Evolutionary conservation across 2,797 vertebrate species (phyloP), one percentile per base, ranked within the genome.

Genomic region (Microhierax caerulescens): DNA sequence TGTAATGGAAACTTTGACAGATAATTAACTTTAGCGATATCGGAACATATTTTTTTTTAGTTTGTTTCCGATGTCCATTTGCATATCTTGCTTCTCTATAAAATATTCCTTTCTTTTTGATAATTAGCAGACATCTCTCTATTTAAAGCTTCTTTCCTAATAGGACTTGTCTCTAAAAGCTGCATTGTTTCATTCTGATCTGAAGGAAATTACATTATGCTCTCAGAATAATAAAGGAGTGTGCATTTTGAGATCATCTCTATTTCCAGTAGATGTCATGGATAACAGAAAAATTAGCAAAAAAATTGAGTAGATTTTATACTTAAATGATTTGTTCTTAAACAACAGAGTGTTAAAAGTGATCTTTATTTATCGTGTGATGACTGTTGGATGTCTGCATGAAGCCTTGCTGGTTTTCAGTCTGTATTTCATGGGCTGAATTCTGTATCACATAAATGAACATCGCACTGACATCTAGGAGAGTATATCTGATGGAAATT

Each of bases 1-100:
- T 95, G 56, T 79, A 94, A 90, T 36, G 92, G 94, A 89, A 90
- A 77, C 67, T 87, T 67, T 43, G 80, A 84, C 76, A 79, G 47
- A 82, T 76, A 48, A 90, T 92, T 88, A 82, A 82, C 79, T 88
- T 81, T 11, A 86, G 74, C 70, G 60, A 48, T 64, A 56, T 76
- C 59, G 4, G 92, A 93, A 86, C 60, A 57, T 75, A n/a, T n/a
- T 84, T 61, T 87, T 82, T 43, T 64, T 57, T 69, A 72, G 90
- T 78, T 90, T 92, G 70, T 87, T 96, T 94, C 83, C 13, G 10
- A 53, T 95, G 90, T 87, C 88, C 50, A 1, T 70, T 61, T 56
- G 43, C 47, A 9, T 78, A 50, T 88, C 64, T 94, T 92, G 56
- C 67, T 88, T 86, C 28, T 77, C 22, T 5, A 12, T 61, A 64